A percentile compares a stretch with the other conserved stretches of the same genome.
Evolutionary conservation across 2,113 vertebrate species (phyloP).

Genomic region (Gnathonemus longibarbis): DNA sequence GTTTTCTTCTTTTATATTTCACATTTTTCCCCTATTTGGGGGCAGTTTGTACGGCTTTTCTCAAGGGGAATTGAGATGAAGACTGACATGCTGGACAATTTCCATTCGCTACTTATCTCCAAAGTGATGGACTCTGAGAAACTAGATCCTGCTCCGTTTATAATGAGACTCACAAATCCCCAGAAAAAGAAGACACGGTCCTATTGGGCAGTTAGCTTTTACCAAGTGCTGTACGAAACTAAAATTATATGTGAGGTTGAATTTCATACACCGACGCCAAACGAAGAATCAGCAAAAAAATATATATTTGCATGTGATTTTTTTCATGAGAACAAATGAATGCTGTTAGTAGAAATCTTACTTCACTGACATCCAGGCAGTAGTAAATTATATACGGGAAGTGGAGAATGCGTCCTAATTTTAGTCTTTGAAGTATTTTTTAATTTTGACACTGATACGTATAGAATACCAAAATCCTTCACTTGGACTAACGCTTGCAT

Average conservation of each 20-base stretch:
- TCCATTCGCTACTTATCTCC: conserved; percentile 53
- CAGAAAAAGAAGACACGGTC: conserved; percentile 5
- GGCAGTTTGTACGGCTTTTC: conserved; percentile 41
- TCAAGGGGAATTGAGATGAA: conserved; percentile 41
- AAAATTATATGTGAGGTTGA: conserved; percentile 10
- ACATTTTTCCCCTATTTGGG: conserved; percentile 28
- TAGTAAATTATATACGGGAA: conserved; percentile 33
- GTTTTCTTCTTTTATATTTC: conserved; percentile 15
- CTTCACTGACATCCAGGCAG: conserved; percentile 27
- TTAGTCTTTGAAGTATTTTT: conserved; percentile 40
- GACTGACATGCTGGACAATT: conserved; percentile 51
- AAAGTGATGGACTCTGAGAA: conserved; percentile 46
- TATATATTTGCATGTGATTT: conserved; percentile 34
- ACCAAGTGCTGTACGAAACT: conserved; percentile 15
- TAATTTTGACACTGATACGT: conserved; percentile 32
- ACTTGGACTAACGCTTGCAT: conserved; percentile 31
- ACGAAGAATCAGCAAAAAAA: conserved; percentile 38
- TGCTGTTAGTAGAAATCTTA: conserved; percentile 42
- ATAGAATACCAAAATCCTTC: conserved; percentile 40
- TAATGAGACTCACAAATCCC: conserved; percentile 50
- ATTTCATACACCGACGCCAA: conserved; percentile 27
- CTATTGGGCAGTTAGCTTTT: conserved; percentile 33
- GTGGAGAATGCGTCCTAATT: conserved; percentile 28
- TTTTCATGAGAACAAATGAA: conserved; percentile 35
- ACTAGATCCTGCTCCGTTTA: conserved; percentile 50